Evolutionary conservation across 2,888 invertebrate species (phyloP).

Genomic region (Bombylius major): DNA sequence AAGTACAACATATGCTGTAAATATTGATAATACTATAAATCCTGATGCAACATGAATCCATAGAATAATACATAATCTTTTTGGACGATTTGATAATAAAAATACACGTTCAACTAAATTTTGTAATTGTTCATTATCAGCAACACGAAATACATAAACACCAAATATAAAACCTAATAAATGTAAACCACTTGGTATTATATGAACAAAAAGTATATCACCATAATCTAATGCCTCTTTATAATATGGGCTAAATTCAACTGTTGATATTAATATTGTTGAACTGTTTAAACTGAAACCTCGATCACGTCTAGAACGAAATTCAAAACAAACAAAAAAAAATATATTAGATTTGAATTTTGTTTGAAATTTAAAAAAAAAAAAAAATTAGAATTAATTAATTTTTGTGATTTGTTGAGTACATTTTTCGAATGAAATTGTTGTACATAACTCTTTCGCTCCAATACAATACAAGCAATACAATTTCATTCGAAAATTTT

Average conservation of each 20-base stretch:
- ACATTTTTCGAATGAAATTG: no score
- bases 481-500: no score
- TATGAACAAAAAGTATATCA: slow-evolving; percentile 55
- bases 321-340: neutral
- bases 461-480: no score
- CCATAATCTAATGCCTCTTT: slow-evolving; percentile 41
- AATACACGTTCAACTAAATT: slow-evolving; percentile 75
- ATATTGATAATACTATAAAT: slow-evolving; percentile 55
- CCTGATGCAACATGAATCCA: slow-evolving; percentile 62
- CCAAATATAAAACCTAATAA: slow-evolving; percentile 60
- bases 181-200: slow-evolving; percentile 61
- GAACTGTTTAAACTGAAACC: slow-evolving; percentile 20
- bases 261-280: neutral
- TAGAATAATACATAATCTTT: slow-evolving; percentile 51
- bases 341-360: neutral
- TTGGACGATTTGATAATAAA: slow-evolving; percentile 56
- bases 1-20: slow-evolving; percentile 47
- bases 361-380: no score
- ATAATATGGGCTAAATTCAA: neutral
- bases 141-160: slow-evolving; percentile 57
- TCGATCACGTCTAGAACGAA: slow-evolving; percentile 24
- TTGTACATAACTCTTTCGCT: no score
- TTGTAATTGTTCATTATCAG: slow-evolving; percentile 70
- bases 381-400: no score
- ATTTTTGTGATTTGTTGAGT: no score